phyloP scores from a whole-genome alignment of 2,888 invertebrate species.

The Oscheius myriophilus region DNA sequence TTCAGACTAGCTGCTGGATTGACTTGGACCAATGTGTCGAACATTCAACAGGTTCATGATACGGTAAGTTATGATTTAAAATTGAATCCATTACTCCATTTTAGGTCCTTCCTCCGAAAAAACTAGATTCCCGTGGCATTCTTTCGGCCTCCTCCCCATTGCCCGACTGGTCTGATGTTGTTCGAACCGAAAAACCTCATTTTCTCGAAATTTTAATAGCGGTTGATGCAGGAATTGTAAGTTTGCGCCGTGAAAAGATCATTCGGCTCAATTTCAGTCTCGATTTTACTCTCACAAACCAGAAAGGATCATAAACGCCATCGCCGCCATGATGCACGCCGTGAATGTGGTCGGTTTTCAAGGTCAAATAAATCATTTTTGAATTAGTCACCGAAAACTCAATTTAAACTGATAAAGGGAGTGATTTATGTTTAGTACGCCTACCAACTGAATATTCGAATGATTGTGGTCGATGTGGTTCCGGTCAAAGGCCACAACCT shows the following conservation, averaged over 20 bases:
- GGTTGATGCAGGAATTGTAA: constrained; percentile 44
- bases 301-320: constrained; percentile 34
- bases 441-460: constrained; percentile 46
- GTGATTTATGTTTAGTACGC: constrained; percentile 41
- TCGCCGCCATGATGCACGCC: constrained; percentile 44
- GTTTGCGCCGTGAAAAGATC: background rate
- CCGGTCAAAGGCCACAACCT: constrained; percentile 49
- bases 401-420: background rate
- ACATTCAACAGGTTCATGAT: constrained; percentile 23
- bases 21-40: constrained; percentile 18
- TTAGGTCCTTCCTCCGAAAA: constrained; percentile 18
- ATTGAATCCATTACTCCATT: background rate
- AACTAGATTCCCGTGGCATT: constrained; percentile 21
- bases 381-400: background rate
- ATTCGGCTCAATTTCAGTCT: constrained; percentile 30
- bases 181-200: constrained; percentile 31
- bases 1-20: constrained; percentile 10
- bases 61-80: background rate
- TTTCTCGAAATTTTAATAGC: constrained; percentile 43
- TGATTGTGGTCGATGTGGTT: constrained; percentile 47
- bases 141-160: constrained; percentile 23
- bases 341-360: constrained; percentile 44
- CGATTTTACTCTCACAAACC: constrained; percentile 44
- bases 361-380: too few relatives aligned
- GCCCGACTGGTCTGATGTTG: constrained; percentile 46